Evolutionary conservation across 2,797 vertebrate genomes (phyloP), one percentile per base, ranked within the genome.

Genomic region (Taeniopygia guttata): DNA sequence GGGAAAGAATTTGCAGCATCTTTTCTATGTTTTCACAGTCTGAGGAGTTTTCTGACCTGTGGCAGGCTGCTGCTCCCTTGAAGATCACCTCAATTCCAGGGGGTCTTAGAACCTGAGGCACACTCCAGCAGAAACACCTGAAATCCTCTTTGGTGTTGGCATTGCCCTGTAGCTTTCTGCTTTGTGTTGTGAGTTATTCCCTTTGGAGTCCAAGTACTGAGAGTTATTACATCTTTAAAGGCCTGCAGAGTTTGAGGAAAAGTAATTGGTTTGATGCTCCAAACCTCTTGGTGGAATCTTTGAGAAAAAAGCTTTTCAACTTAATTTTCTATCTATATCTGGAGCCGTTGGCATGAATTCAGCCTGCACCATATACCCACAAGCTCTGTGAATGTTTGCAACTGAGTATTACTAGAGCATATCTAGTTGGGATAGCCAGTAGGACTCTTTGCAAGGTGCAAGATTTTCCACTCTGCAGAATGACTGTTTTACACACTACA

Each of bases 181-280:
- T 91, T 90, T 96, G 83, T 90, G 87, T 90, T 92, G 30, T 8
- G 80, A 93, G 87, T 90, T 94, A 91, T 91, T 97, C 95, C 94
- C 93, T 89, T 87, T 91, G 67, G 93, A 96, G 56, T 88, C 67
- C 81, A 70, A 87, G 77, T 72, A 70, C 80, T 76, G 83, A 87
- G 79, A 84, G 67, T 87, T 97, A 82, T 86, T 93, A 81, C 67
- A 74, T 93, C 83, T 91, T 95, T 95, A 95, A 97, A 94, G 89
- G 91, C 87, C 89, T 90, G 86, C 22, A 74, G 91, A 96, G 36
- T 94, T 94, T 93, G 87, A 93, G 42, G 54, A 60, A 84, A 95
- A 95, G 91, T 95, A 97, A 96, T 95, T 96, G 93, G 87, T 88
- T 94, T 95, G 70, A 93, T 93, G 84, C 89, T 97, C 54, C 85